A percentile compares a stretch with the other conserved stretches of the same genome.
These are phyloP conservation scores for Rhamnusium bicolor DNA, from an alignment of 2,888 invertebrate genomes.

Conservation along the genomic window DNA sequence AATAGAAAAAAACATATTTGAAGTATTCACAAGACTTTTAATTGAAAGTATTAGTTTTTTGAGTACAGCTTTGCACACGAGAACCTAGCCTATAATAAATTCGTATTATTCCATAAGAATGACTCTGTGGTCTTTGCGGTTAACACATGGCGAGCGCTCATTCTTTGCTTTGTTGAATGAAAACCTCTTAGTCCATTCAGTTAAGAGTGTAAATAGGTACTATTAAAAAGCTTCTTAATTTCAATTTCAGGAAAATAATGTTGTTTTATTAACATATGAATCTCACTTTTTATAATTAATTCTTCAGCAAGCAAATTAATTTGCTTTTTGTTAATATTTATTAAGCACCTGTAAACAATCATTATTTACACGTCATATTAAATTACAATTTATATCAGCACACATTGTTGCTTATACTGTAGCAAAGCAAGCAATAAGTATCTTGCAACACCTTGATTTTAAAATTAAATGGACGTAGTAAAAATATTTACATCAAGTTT, in stretches of 20 bases:
- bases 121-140: not conserved
- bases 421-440: too few species aligned
- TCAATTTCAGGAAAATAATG: not conserved
- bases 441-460: too few species aligned
- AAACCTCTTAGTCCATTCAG: not conserved
- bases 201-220: not conserved
- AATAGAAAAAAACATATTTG: not conserved
- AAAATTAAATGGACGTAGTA: too few species aligned
- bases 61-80: not conserved
- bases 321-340: not conserved
- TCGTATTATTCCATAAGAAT: not conserved
- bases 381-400: too few species aligned
- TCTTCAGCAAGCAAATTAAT: not conserved
- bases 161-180: not conserved
- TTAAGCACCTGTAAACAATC: not conserved
- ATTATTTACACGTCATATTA: too few species aligned
- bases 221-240: not conserved
- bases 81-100: constrained; percentile 3
- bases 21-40: not conserved
- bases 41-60: not conserved
- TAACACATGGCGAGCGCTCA: not conserved
- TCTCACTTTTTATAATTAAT: not conserved
- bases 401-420: too few species aligned
- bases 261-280: not conserved
- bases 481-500: too few species aligned